Base-by-base conservation (phyloP, 2,888 invertebrate species). In the Drosophila greeni region DNA sequence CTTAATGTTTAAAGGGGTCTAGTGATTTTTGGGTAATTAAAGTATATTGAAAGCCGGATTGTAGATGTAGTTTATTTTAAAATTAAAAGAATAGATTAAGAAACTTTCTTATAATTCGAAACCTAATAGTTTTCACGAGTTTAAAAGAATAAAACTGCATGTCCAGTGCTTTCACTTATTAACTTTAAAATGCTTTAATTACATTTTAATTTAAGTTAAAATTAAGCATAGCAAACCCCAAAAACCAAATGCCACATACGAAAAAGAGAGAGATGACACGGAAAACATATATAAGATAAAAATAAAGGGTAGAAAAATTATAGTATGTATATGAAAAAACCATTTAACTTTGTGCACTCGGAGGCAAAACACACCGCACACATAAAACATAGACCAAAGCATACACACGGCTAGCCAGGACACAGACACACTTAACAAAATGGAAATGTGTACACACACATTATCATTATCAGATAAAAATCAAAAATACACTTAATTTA, bases 321-420 rank as follows among this genome's bases (percentile, higher is more conserved):
- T 52, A 40, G 67, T 67, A 51, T 58, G 66, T 66, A 54, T n/a
- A n/a, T n/a, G n/a, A n/a, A 64, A 61, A 69, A 69, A 56, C 33
- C 54, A 66, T 70, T 70, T 71, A 70, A 71, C 57, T 70, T 42
- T 62, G 55, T 59, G 59, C 55, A 67, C 34, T 59, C n/a, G 42
- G 58, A 59, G 47, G 52, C 55, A 56, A 67, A 67, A 56, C 53
- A 53, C 39, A 57, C 47, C 40, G 43, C 58, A 36, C 29, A 59
- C 53, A 70, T 56, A 53, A 61, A 57, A 51, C 54, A 66, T 59
- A 45, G 57, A n/a, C 49, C 53, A 48, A 24, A 37, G 49, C 56
- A 31, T 16, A 37, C 45, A 40, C 45, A 40, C 31, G 8, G 6
- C 31, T 29, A 49, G 8, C 11, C 31, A 53, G 37, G 11, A 47